A percentile compares a stretch with the other conserved stretches of the same genome.
Conservation (phyloP, 2,113 vertebrate genomes). For the Serinus canaria region DNA sequence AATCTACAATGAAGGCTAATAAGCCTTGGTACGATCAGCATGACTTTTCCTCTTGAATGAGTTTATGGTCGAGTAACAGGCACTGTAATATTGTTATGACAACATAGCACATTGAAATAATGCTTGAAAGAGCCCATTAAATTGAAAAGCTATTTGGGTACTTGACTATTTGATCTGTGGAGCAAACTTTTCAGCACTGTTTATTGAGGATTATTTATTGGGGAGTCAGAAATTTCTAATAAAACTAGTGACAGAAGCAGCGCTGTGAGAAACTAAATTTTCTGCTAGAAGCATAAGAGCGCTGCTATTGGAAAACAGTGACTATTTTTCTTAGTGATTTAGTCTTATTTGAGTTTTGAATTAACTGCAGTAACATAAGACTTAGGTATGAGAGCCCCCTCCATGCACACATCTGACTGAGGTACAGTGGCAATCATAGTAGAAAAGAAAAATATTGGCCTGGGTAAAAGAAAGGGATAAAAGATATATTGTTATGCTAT, state of each 20-base stretch:
- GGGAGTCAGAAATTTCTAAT: neutral
- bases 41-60: constrained; percentile 13
- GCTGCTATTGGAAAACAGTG: neutral
- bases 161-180: neutral
- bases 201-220: constrained; percentile 2
- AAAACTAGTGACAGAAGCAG: neutral
- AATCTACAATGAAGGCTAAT: neutral
- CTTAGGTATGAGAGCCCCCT: neutral
- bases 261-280: neutral
- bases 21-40: neutral
- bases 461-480: neutral
- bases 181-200: neutral
- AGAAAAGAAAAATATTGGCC: neutral
- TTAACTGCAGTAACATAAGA: neutral
- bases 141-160: neutral
- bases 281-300: neutral
- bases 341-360: neutral
- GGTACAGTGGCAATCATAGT: neutral
- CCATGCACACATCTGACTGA: neutral
- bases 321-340: neutral
- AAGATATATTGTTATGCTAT: neutral
- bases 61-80: neutral
- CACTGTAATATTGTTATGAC: neutral
- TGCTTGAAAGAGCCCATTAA: neutral
- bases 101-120: neutral